A percentile compares a stretch with the other conserved stretches of the same genome.
phyloP scores from a whole-genome alignment of 2,113 vertebrate species.

The Rhagologus leucostigma region DNA sequence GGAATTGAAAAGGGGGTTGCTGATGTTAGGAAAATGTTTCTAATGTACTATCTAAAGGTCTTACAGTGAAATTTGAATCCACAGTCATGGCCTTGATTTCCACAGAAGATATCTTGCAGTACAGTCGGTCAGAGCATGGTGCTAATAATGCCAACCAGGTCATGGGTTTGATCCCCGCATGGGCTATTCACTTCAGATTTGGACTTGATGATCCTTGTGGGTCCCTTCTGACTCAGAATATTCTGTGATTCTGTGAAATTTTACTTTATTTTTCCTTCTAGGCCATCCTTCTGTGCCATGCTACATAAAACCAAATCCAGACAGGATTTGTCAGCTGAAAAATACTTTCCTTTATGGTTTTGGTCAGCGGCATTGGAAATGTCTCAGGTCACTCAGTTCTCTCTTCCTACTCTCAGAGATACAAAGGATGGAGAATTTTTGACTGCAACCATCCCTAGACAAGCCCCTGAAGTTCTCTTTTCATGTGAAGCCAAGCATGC shows the following conservation, averaged over 20 bases:
- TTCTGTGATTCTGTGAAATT: not conserved
- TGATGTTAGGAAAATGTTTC: not conserved
- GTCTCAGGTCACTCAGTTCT: not conserved
- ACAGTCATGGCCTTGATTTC: not conserved
- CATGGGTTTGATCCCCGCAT: too few species aligned
- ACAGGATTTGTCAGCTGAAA: not conserved
- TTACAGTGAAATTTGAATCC: not conserved
- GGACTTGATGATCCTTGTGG: too few species aligned
- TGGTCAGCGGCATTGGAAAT: rapidly evolving
- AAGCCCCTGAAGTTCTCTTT: not conserved
- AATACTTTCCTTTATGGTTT: not conserved
- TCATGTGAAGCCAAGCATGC: not conserved
- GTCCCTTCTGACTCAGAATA: not conserved
- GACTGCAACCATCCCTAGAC: not conserved
- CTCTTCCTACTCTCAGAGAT: not conserved
- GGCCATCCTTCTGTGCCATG: not conserved
- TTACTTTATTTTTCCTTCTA: not conserved
- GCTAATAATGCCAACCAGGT: rapidly evolving
- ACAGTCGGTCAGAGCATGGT: rapidly evolving
- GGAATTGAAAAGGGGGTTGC: not conserved
- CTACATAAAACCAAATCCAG: not conserved
- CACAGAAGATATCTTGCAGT: not conserved
- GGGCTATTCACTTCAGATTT: not conserved
- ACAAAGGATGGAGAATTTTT: not conserved
- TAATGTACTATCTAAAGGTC: not conserved